These are phyloP conservation scores for Oreochromis grahami DNA, from an alignment of 2,797 vertebrate genomes.

Conservation along the genomic window DNA sequence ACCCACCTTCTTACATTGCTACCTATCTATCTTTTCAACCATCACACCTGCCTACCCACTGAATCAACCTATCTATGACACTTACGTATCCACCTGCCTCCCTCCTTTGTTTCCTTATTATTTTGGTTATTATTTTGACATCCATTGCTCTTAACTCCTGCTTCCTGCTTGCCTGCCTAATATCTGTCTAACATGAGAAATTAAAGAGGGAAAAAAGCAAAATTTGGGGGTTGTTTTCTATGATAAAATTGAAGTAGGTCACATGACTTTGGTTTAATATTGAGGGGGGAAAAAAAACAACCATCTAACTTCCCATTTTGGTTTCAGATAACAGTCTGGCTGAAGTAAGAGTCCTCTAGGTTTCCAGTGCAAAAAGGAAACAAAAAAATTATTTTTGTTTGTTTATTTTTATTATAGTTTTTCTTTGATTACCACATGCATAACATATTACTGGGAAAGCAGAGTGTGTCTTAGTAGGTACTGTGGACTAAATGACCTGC, in stretches of 20 bases:
- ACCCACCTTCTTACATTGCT: background rate
- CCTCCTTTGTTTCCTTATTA: background rate
- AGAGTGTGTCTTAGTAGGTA: background rate
- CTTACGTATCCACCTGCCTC: background rate
- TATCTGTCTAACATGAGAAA: background rate
- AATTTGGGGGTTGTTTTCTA: background rate
- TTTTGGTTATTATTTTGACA: background rate
- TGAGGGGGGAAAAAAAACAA: rapidly evolving
- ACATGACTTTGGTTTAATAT: background rate
- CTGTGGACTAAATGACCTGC: background rate
- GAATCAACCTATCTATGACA: background rate
- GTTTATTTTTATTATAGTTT: background rate
- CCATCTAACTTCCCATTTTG: background rate
- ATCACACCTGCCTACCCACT: background rate
- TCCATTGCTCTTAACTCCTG: background rate
- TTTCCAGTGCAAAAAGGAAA: background rate
- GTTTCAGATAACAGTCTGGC: background rate
- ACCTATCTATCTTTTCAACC: background rate
- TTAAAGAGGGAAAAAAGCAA: background rate
- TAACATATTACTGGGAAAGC: background rate
- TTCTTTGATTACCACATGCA: background rate
- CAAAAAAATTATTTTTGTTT: background rate
- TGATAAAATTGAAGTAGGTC: background rate
- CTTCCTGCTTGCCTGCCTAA: background rate
- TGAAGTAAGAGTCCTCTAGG: background rate